A percentile compares a stretch with the other conserved stretches of the same genome.
Evolutionary conservation across 1,140 invertebrate genomes (phyloP).

Genomic region (Trachymyrmex cornetzi): DNA sequence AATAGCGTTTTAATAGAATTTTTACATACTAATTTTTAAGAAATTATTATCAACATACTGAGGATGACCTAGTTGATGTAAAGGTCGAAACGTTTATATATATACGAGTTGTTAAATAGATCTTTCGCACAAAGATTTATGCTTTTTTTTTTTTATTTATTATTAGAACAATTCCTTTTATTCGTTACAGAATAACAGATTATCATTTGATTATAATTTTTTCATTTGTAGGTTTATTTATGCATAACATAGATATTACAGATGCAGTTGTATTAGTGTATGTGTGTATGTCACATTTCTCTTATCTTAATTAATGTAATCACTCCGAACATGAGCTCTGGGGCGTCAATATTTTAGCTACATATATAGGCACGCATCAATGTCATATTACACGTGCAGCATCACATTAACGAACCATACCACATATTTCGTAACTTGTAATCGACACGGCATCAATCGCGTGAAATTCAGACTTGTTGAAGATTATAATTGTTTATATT

Average conservation of each 20-base stretch:
- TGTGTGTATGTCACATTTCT: background rate
- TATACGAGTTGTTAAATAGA: too few species aligned
- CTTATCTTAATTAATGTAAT: conserved; percentile 10
- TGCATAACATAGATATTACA: background rate
- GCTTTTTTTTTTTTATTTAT: too few species aligned
- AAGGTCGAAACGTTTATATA: too few species aligned
- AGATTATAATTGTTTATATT: background rate
- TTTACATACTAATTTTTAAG: too few species aligned
- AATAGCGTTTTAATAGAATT: background rate
- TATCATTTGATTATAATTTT: background rate
- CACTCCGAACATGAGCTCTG: background rate
- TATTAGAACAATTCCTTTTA: background rate
- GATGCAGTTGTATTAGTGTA: too few species aligned
- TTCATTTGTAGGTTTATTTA: background rate
- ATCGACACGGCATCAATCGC: background rate
- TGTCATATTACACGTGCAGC: background rate
- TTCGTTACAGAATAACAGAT: background rate
- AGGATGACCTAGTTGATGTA: too few species aligned
- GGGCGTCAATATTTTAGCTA: conserved; percentile 15
- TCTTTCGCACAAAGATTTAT: too few species aligned
- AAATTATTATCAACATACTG: too few species aligned
- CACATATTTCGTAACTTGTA: background rate
- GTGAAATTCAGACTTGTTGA: background rate
- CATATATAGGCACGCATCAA: background rate
- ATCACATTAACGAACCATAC: background rate